Base-by-base conservation (phyloP, 2,888 invertebrate genomes). In the Platycheirus rosarum region DNA sequence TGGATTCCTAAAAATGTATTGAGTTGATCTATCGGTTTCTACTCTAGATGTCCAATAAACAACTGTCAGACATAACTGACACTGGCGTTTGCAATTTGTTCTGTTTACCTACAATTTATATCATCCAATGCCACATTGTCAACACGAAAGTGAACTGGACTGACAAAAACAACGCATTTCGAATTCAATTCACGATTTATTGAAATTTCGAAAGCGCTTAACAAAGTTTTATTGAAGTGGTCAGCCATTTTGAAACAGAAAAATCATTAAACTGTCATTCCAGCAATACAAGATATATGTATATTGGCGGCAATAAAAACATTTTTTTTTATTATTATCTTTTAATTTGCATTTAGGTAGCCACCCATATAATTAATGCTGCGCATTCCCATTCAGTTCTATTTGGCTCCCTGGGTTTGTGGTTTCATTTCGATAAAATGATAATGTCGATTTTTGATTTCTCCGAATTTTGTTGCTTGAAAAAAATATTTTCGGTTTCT, bases 301-400 rank as follows among this genome's bases (percentile, higher is more conserved):
- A 42, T 42, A 23, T 23, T 2, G 73, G 71, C 32, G 63, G 32
- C 44, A 71, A 42, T 48, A 46, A 48, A 63, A 35, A 35, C 11
- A 35, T 44, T 46, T 32, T 37, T 42, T 44, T 63, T n/a, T n/a
- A n/a, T n/a, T 73, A 68, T 73, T 77, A 48, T 80, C 70, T 55
- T 66, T 75, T 70, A 65, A 60, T 80, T 75, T 75, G 80, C 75
- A 75, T 80, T 70, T 53, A 77, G 77, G 82, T 82, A 82, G 82
- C 77, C 77, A 82, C 66, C 77, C 77, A 71, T 82, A 66, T 62
- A 71, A 82, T 82, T 77, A 77, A 82, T 77, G 74, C 79, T 40
- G 2, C 1, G 40, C 16, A 42, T 57, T 60, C 65, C 60, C 77
- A 82, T 82, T 82, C 77, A 82, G 70, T 76, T 75, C 68, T 82